Evolutionary conservation across 2,113 vertebrate genomes (phyloP), one percentile per base, ranked within the genome.

Genomic region (Pedionomus torquatus): DNA sequence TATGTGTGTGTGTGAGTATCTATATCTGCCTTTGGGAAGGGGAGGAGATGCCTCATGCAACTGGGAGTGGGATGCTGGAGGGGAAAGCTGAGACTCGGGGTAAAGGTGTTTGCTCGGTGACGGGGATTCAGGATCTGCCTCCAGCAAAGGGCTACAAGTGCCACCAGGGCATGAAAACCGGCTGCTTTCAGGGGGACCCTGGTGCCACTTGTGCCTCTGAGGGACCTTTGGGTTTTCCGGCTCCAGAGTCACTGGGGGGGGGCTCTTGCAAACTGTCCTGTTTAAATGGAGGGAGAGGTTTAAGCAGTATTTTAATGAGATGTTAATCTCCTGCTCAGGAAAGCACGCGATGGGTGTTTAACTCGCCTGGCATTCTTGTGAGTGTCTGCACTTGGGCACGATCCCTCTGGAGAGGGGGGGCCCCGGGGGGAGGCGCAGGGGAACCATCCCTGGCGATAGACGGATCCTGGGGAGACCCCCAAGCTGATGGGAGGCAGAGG

Each of bases 361-460:
- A 46, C 20, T 57, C 6, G 3, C 39, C 71, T 39, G 68, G 46
- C 48, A 35, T 84, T 68, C 39, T 64, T 24, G 31, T 10, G 15
- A 17, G 37, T 33, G 52, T 28, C 83, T 41, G 3, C 61, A 25
- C 23, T 37, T 8, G 31, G 37, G 35, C 17, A 2, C 0, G 30
- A 17, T 52, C 35, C 75, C 48, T 6, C 46, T 23, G 39, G 33
- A 65, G 51, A 10, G 17, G 21, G 49, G 41, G 5, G 1, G 3
- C 17, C 13, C 25, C n/a, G 33, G 24, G 6, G 37, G 19, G 33
- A n/a, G 30, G 6, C 10, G 16, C 33, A 2, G 46, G 35, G 7
- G 41, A 17, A 41, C 17, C 1, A 0, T 76, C 16, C 46, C 91
- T 43, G 3, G 39, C 1, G 0, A 41, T 30, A 2, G 3, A 20